Evolutionary conservation across 2,888 invertebrate genomes (phyloP), one percentile per base, ranked within the genome.

Genomic region (Parnassius smintheus): DNA sequence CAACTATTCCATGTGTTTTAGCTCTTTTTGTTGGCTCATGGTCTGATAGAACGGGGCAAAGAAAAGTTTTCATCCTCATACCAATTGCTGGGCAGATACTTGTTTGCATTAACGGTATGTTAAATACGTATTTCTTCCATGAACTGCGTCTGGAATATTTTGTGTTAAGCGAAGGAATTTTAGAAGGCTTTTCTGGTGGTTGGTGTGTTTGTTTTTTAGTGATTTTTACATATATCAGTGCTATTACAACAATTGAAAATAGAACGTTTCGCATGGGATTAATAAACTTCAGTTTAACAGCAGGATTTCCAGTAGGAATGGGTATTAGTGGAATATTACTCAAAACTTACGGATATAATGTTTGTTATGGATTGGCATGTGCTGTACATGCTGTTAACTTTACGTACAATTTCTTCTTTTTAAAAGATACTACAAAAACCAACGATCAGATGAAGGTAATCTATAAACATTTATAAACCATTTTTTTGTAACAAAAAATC

Each of bases 301-400:
- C 97, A 25, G 97, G 97, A 0, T 95, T 97, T 58, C 97, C 97
- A 0, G 92, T 97, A n/a, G 98, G 98, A 0, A 95, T 96, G 88
- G 95, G 96, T 0, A 79, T 96, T 1, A 96, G 97, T 75, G 98
- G 98, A 0, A 91, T 96, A 18, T 82, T 97, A 51, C 75, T 94
- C 62, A 93, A 91, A 78, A 91, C 93, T 73, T 93, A 94, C 51
- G 96, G 96, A 0, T 96, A 95, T 78, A 96, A 96, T 75, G 96
- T 96, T 2, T 94, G 96, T 11, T 96, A 95, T 76, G 93, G 94
- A 2, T 90, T 96, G 55, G 93, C 95, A 12, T 93, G 94, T 0
- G 80, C 85, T 10, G 86, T 96, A 68, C 95, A 96, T 77, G 76
- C 94, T 3, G 72, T 95, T 25, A 95, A 95, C 64, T 92, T 96